phyloP scores from a whole-genome alignment of 2,113 vertebrate species.

The Eclectus roratus region DNA sequence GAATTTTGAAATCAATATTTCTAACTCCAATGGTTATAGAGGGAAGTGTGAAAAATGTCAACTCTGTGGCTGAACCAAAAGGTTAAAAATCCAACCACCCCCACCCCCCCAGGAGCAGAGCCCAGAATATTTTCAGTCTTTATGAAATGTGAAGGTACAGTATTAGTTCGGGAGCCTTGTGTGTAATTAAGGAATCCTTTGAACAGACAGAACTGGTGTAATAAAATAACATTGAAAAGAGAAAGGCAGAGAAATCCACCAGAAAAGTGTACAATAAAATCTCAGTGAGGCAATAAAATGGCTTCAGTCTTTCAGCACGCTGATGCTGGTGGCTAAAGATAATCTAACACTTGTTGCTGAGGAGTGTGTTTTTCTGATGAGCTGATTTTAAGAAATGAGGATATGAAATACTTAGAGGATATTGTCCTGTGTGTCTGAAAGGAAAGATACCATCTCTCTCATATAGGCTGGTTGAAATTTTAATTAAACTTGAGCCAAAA shows the following conservation, averaged over 20 bases:
- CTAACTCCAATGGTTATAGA: background rate
- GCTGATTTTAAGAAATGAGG: slow-evolving; percentile 64
- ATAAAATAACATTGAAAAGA: background rate
- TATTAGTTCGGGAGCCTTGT: background rate
- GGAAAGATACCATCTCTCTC: slow-evolving; percentile 49
- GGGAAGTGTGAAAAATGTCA: background rate
- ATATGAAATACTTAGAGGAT: slow-evolving; percentile 65
- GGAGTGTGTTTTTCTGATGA: slow-evolving; percentile 61
- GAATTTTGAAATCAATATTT: background rate
- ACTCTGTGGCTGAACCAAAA: background rate
- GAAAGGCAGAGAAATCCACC: background rate
- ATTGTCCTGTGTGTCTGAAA: slow-evolving; percentile 64
- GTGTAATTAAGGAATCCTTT: background rate
- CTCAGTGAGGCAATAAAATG: background rate
- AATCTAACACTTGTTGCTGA: slow-evolving; percentile 65
- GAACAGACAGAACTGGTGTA: background rate
- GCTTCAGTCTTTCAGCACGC: background rate
- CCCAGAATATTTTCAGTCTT: background rate
- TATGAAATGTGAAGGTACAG: background rate
- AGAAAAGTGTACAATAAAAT: background rate
- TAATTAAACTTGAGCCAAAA: slow-evolving; percentile 62
- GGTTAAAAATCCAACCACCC: background rate
- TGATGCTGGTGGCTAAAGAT: slow-evolving; percentile 42
- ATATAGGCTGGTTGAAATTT: slow-evolving; percentile 51
- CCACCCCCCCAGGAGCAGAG: background rate